Percentiles rank a stretch among this genome's conserved stretches.
Conservation (phyloP, 2,113 vertebrate genomes). For the Symphodus melops region DNA sequence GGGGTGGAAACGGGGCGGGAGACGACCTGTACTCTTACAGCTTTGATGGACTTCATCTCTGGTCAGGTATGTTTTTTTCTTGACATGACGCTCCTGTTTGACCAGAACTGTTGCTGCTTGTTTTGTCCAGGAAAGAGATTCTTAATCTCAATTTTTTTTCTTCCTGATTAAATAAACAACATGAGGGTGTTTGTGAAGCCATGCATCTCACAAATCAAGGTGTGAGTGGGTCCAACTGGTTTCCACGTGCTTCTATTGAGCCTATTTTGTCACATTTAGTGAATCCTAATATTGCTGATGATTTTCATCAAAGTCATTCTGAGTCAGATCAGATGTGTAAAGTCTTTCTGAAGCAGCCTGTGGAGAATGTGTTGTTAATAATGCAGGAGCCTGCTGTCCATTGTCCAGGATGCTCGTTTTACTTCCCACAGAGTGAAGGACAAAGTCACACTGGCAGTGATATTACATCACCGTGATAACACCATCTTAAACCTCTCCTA, state of each 20-base stretch:
- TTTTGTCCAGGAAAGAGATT: no score
- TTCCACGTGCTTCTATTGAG: background rate
- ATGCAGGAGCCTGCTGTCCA: constrained; percentile 27
- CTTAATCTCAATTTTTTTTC: no score
- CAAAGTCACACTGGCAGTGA: constrained; percentile 10
- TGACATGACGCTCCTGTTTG: no score
- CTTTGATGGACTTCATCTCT: constrained; percentile 97
- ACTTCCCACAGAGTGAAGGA: constrained; percentile 8
- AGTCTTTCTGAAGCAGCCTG: background rate
- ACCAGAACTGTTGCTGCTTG: no score
- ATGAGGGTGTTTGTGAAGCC: no score
- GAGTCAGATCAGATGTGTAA: background rate
- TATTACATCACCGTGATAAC: constrained; percentile 1
- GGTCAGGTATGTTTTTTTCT: constrained; percentile 88
- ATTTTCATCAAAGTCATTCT: background rate
- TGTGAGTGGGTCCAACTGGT: no score
- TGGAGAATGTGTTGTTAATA: constrained; percentile 13
- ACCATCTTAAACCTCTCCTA: background rate
- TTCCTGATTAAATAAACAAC: no score
- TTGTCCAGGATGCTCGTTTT: constrained; percentile 5
- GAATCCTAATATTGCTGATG: background rate
- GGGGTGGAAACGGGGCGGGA: constrained; percentile 96
- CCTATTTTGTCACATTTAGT: no score
- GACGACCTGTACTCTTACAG: constrained; percentile 96
- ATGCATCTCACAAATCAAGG: no score